Evolutionary conservation across 2,888 invertebrate genomes (phyloP), one percentile per base, ranked within the genome.

Genomic region (Creontiades dilutus): DNA sequence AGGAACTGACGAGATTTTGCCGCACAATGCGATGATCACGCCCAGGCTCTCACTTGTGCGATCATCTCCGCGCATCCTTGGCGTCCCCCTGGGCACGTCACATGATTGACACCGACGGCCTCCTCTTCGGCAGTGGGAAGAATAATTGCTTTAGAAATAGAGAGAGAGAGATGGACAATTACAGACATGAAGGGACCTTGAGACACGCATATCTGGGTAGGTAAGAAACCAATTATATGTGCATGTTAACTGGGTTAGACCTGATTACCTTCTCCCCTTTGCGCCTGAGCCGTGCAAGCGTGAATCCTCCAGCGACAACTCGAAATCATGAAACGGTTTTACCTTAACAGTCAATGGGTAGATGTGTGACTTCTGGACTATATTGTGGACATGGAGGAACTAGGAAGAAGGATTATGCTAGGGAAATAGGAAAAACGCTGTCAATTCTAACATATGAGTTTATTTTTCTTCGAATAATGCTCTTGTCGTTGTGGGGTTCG

Each of bases 231-330:
- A 68, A 68, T 68, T 68, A 68, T 37, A 37, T 68, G 68, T 68
- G 68, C 68, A 68, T 68, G 68, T 68, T 68, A 68, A 68, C 68
- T 68, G 68, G 68, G 68, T 68, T 68, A 68, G 68, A 68, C 68
- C 68, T 68, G 68, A 68, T 68, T 68, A 68, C 68, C 68, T 68
- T 23, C 14, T 27, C 68, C n/a, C 68, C 27, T 27, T 27, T 23
- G 68, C 68, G 68, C 68, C 27, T 68, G 68, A 68, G 68, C 68
- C 68, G 68, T 23, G 68, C 68, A 68, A 68, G 23, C 68, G 68
- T 68, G 68, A 68, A 68, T 68, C 68, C 68, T 68, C 27, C 19
- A 11, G 27, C 68, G 68, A 68, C 68, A 68, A 27, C 19, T 68
- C 68, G 68, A 68, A 68, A 68, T 23, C 23, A 23, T 13, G 13